Evolutionary conservation across 2,797 vertebrate genomes (phyloP), one percentile per base, ranked within the genome.

Genomic region (Pseudochirops corinnae): DNA sequence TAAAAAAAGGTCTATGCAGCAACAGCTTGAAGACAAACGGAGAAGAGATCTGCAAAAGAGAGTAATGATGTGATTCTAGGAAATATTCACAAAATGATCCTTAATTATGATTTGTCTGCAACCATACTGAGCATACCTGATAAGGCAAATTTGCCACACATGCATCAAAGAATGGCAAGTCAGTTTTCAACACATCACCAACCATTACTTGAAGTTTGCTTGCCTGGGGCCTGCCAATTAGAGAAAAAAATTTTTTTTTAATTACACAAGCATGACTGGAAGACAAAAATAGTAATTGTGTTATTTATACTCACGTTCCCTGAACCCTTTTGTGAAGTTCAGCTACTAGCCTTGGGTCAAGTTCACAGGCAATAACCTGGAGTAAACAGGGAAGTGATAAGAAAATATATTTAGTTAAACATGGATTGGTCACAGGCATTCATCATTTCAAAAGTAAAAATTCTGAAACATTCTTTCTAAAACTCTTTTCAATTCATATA

Each of bases 261-360:
- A 67, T 50, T 1, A 95, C 91, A 95, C 92, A 29, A 95, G 91
- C 16, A 57, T 12, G 95, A 46, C 93, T 46, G 93, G 14, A 9
- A 97, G 50, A 93, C 3, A 93, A 28, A 97, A 96, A 96, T 95
- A 52, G n/a, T 97, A 97, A 96, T 91, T 74, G 52, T 97, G 91
- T 57, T 33, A 95, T 1, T 94, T n/a, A 95, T 96, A 99, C 99
- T 99, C 98, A 99, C 99, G 99, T 99, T 99, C 99, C 99, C 98
- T 99, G 99, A 26, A 99, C 99, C 99, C 99, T 99, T 98, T 99
- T 99, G 98, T 99, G 99, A 98, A 99, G 99, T 97, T 99, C 99
- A 94, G 99, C 99, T 96, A 99, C 99, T 96, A 99, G 99, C 95
- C 99, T 99, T 96, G 99, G 98, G 96, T 99, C 99, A 98, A 99